Evolutionary conservation across 2,888 invertebrate species (phyloP).

Genomic region (Scaeva pyrastri): DNA sequence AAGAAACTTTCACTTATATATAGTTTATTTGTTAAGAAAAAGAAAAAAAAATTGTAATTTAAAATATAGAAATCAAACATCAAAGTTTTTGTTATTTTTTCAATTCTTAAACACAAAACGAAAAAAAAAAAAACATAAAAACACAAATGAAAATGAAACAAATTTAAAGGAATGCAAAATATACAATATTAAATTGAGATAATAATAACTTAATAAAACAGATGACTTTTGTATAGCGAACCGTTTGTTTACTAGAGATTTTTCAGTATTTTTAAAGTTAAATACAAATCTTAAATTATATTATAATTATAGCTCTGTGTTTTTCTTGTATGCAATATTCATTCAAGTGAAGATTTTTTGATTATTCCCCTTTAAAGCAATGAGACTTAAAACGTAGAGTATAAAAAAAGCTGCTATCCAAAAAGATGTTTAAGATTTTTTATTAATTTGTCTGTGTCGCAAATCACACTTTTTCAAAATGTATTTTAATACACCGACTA

Average conservation of each 20-base stretch:
- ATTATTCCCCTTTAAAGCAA: no score
- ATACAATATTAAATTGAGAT: conserved; percentile 14
- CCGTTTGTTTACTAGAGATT: conserved; percentile 6
- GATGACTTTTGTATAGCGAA: conserved; percentile 14
- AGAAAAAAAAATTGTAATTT: neutral
- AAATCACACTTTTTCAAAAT: no score
- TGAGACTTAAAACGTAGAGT: no score
- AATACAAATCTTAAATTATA: conserved; percentile 13
- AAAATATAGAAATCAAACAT: neutral
- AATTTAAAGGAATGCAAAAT: conserved; percentile 11
- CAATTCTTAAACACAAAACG: no score
- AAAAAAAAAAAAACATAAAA: no score
- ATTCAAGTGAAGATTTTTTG: neutral
- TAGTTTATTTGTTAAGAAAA: conserved; percentile 1
- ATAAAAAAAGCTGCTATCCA: no score
- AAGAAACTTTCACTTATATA: neutral
- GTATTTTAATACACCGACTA: no score
- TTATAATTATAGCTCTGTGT: neutral
- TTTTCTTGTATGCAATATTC: no score
- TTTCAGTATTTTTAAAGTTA: conserved; percentile 25
- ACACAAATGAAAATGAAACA: neutral
- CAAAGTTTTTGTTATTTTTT: conserved; percentile 11
- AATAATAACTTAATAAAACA: conserved; percentile 2
- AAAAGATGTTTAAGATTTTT: no score
- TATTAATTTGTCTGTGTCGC: no score